A percentile compares a stretch with the other conserved stretches of the same genome.
These are phyloP conservation scores for Plutomurus gul DNA, from an alignment of 1,140 invertebrate species.

Conservation along the genomic window DNA sequence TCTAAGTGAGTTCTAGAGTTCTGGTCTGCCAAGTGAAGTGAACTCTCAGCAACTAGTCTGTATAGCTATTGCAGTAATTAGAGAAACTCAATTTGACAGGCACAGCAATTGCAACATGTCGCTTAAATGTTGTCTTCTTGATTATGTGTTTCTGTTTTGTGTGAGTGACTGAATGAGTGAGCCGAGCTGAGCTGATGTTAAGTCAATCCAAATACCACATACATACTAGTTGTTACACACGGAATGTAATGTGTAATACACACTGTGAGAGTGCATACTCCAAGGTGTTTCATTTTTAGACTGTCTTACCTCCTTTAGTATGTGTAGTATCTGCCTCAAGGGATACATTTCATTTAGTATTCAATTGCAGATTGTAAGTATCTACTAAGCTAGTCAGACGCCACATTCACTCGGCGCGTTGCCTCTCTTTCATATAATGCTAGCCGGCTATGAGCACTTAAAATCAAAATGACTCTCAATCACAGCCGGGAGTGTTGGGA, in stretches of 20 bases:
- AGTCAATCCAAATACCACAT: no score
- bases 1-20: neutral
- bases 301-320: no score
- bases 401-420: no score
- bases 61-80: conserved; percentile 1
- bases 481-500: neutral
- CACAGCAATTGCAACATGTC: conserved; percentile 8
- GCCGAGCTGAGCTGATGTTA: no score
- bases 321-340: neutral
- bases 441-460: neutral
- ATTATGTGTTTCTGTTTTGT: neutral
- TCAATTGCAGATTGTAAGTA: neutral
- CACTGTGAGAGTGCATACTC: no score
- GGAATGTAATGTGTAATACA: no score
- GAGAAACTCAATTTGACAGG: conserved; percentile 16
- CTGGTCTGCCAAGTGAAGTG: neutral
- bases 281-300: neutral
- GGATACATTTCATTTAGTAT: neutral
- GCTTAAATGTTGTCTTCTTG: neutral
- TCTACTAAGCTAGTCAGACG: no score
- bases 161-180: no score
- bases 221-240: no score
- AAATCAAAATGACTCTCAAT: conserved; percentile 11
- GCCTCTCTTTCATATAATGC: neutral
- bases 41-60: neutral